phyloP scores from a whole-genome alignment of 1,140 invertebrate species.

The Bombus consobrinus region DNA sequence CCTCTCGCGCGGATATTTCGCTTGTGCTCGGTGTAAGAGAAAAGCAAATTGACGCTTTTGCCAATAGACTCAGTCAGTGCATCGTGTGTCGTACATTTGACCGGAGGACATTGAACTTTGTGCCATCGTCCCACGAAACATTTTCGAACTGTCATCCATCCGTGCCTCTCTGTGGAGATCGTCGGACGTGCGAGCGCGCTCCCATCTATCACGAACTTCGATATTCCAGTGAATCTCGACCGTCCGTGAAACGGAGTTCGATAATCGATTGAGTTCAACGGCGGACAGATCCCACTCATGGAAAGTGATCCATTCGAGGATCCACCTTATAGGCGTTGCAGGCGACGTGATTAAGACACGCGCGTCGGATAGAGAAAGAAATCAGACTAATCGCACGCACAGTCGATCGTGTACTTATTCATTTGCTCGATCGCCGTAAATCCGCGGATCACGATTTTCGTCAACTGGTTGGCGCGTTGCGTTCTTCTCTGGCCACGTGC shows the following conservation, averaged over 20 bases:
- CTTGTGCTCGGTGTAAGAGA: constrained; percentile 36
- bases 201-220: neutral
- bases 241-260: neutral
- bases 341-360: constrained; percentile 69
- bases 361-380: neutral
- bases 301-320: constrained; percentile 79
- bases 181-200: neutral
- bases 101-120: constrained; percentile 35
- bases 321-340: constrained; percentile 75
- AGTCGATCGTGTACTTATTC: neutral
- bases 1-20: neutral
- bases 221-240: neutral
- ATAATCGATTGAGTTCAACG: neutral
- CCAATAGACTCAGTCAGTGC: constrained; percentile 20
- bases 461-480: neutral
- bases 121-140: constrained; percentile 9
- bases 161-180: neutral
- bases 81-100: constrained; percentile 32
- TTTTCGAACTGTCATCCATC: constrained; percentile 26
- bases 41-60: neutral
- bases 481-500: constrained; percentile 37
- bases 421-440: neutral
- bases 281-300: constrained; percentile 70
- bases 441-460: neutral
- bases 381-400: no score